These are phyloP conservation scores for Apis florea DNA, from an alignment of 1,140 invertebrate genomes.

Conservation along the genomic window DNA sequence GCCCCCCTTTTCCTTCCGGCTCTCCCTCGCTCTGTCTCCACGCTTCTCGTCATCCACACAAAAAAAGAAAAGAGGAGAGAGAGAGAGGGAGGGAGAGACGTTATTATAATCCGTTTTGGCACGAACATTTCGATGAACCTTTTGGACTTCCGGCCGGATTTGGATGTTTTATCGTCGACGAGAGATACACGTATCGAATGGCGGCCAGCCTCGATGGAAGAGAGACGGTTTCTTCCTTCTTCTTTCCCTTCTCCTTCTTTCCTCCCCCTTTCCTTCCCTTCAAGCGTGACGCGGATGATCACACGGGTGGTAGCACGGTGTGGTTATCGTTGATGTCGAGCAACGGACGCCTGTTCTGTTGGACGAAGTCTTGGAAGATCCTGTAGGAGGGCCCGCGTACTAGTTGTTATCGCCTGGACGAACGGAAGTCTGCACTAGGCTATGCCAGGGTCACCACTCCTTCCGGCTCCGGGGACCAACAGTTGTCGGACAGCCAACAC, in stretches of 20 bases:
- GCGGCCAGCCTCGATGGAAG: not conserved
- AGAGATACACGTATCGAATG: constrained; percentile 1
- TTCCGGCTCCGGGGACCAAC: constrained; percentile 87
- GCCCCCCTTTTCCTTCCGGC: not conserved
- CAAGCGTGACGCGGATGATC: not conserved
- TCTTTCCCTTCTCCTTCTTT: not conserved
- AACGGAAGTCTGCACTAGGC: constrained; percentile 77
- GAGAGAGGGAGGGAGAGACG: not conserved
- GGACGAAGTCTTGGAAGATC: constrained; percentile 56
- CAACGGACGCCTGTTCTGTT: constrained; percentile 57
- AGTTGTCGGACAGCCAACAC: constrained; percentile 88
- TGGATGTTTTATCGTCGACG: not conserved
- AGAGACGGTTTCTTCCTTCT: not conserved
- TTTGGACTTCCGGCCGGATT: not conserved
- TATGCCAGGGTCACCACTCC: constrained; percentile 84
- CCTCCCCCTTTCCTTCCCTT: not conserved
- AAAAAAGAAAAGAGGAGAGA: not conserved
- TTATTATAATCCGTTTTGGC: not conserved
- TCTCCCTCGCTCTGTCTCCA: not conserved
- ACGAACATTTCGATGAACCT: constrained; percentile 28
- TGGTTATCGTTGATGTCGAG: constrained; percentile 67
- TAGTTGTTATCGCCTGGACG: constrained; percentile 70
- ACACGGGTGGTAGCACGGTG: constrained; percentile 61
- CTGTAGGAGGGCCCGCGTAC: constrained; percentile 57
- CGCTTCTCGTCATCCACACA: accelerated